Conservation (phyloP, 2,888 invertebrate genomes). For the Drosophila lutescens region DNA sequence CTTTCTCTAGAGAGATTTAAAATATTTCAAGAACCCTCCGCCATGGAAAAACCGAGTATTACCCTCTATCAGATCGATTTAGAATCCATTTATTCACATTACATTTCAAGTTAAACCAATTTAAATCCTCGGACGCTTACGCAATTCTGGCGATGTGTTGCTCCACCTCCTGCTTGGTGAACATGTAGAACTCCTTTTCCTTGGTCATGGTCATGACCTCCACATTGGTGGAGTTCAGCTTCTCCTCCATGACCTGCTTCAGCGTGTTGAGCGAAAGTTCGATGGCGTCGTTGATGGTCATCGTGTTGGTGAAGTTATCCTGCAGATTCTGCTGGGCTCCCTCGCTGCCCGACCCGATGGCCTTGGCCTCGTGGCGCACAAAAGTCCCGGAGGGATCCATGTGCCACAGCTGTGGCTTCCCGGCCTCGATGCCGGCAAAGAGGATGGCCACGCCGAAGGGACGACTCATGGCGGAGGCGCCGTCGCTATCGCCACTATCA, state of each 20-base stretch:
- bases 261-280: constrained; percentile 92
- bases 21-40: too few species aligned
- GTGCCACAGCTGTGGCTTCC: constrained; percentile 97
- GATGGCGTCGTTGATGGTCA: constrained; percentile 97
- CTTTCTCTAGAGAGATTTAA: too few species aligned
- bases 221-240: constrained; percentile 97
- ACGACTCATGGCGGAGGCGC: constrained; percentile 96
- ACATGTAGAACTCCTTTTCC: constrained; percentile 93
- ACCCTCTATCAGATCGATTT: constrained; percentile 51
- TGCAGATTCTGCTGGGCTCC: constrained; percentile 98
- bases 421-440: constrained; percentile 96
- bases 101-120: constrained; percentile 34
- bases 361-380: constrained; percentile 98
- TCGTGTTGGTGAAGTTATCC: constrained; percentile 91
- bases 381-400: constrained; percentile 99
- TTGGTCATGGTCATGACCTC: constrained; percentile 98
- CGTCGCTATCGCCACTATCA: constrained; percentile 98
- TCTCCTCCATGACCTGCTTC: constrained; percentile 99
- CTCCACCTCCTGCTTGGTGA: constrained; percentile 94
- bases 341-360: constrained; percentile 99
- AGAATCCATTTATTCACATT: constrained; percentile 74
- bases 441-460: constrained; percentile 99
- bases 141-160: constrained; percentile 92
- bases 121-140: constrained; percentile 78
- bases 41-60: too few species aligned